Evolutionary conservation across 1,140 invertebrate genomes (phyloP), one percentile per base, ranked within the genome.

Genomic region (Ganaspis sp.): DNA sequence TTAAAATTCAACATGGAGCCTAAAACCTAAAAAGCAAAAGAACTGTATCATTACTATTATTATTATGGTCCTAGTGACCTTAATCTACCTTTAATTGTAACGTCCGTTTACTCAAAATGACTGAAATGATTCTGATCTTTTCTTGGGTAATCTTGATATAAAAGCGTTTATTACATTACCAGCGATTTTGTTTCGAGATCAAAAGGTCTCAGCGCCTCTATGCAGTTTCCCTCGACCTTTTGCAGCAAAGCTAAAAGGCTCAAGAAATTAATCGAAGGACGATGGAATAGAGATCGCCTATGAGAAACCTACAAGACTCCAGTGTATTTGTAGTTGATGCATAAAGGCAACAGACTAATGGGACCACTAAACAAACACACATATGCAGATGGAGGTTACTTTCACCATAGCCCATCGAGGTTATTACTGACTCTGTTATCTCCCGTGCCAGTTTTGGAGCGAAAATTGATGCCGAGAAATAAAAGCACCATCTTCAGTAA

Each of bases 181-280:
- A 17, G 70, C 70, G n/a, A 72, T 49, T 45, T 26, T 26, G 21
- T 42, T 71, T 42, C 37, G 38, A 71, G 54, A 78, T 78, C 70
- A 78, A 76, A 72, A 73, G 26, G n/a, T 26, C 1, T 15, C 37
- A 54, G 76, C 77, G 74, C 72, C 69, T 70, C 23, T 15, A 11
- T 38, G n/a, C 38, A 70, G 73, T 77, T 69, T 64, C 69, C 72
- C 76, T 81, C 80, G 80, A 79, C 80, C 80, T 81, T 81, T 81
- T 77, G 1, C 53, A 38, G 19, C 19, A 17, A 49, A 49, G n/a
- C 19, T 49, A 29, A 12, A 26, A 64, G 11, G 58, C 58, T 64
- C 58, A 75, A 81, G 78, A 81, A 81, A 77, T 77, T 6, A 45
- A 5, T 23, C 77, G 80, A 81, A 81, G 80, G 80, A 81, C 80